Base-by-base conservation (phyloP, 2,888 invertebrate species). In the Tenodera sinensis region DNA sequence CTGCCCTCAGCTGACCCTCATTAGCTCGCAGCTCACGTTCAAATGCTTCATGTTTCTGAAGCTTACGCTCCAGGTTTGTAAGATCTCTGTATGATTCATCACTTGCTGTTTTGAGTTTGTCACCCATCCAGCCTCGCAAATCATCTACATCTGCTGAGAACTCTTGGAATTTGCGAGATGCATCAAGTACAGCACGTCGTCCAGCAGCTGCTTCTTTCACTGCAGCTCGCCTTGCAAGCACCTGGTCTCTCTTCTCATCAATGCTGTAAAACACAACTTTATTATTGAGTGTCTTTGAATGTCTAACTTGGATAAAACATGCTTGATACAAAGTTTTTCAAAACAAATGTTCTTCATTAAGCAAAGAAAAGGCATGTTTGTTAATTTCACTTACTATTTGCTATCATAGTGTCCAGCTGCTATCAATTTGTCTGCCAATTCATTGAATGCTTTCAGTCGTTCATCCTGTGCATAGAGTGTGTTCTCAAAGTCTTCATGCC, bases 11-110 rank as follows among this genome's bases (percentile, higher is more conserved):
- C 92, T 98, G 97, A 25, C 98, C 98, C 93, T 99, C 98, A 92
- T 99, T 99, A 1, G 99, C 98, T 86, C 97, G 95, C 28, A 99
- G 93, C 92, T 99, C 99, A 0, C 99, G 95, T 92, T 99, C 99
- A 92, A 99, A 99, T 0, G 99, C 99, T 93, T 98, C 98, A 92
- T 99, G 99, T 92, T 98, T 98, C 93, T 99, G 98, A 1, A 98
- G 93, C 93, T 99, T 99, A 0, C 98, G 95, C 91, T 98, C 98
- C 91, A 98, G 93, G 93, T 99, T 99, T 83, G 95, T 96, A 28
- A 99, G 94, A 92, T 99, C 98, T 28, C 98, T 94, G 93, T 98
- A 99, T 90, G 97, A 98, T 93, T 99, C 98, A 92, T 99, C 99
- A 1, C 96, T 96, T 0, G 98, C 98, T 0, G 98, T 97, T 92